Base-by-base conservation (phyloP, 2,113 vertebrate genomes). In the Eulacestoma nigropectus region DNA sequence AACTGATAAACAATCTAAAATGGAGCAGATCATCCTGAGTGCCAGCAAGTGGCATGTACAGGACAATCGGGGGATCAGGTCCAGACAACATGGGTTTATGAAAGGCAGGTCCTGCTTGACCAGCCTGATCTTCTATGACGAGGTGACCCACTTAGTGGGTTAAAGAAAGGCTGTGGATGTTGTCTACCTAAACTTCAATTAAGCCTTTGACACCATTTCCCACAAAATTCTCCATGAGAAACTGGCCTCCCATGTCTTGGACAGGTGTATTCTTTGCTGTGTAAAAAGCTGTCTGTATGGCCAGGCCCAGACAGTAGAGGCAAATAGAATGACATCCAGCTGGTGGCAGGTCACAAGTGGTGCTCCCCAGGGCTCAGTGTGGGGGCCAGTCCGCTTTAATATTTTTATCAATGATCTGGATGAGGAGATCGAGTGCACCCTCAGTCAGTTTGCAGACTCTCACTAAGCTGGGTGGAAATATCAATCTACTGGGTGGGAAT, bases 231-330 rank as follows among this genome's bases (percentile, higher is more conserved):
- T 60, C 7, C 33, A 47, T 33, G 41, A 60, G 18, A 81, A 87
- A 20, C 26, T 46, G 78, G 4, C 20, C 29, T 59, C 59, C 46
- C 10, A 9, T 33, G 26, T 29, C 23, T 73, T 87, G 49, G 33
- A 26, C 4, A 3, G 1, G 4, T 1, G 3, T 21, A n/a, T 27
- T 27, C 35, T 56, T 59, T 2, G 1, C 23, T 73, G 52, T 11
- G 22, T 73, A 10, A 55, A 67, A 83, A 55, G 18, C 19, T 72
- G 22, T 1, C 33, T 75, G 20, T 16, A 20, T 7, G 7, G 15
- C 33, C 0, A 2, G 21, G 30, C 26, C 29, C 10, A 30, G n/a
- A 57, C 27, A 11, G 3, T 10, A 4, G 50, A 20, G 30, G 32
- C 18, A 10, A 76, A 46, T 29, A 37, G 52, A 46, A 25, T 42